phyloP scores from a whole-genome alignment of 2,797 vertebrate species.

The Anabacerthia variegaticeps region DNA sequence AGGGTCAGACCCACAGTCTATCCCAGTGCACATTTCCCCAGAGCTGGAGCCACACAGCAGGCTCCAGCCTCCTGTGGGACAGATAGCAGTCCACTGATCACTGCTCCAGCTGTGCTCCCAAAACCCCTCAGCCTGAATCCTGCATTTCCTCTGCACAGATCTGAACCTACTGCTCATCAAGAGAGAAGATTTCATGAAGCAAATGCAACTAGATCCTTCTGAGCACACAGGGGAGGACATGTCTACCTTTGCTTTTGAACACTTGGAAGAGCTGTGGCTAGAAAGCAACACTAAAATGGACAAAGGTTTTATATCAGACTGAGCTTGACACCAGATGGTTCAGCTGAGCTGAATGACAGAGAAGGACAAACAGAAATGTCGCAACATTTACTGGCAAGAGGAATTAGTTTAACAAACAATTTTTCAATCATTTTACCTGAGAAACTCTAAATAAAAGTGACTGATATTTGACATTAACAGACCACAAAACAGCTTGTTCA shows the following conservation, averaged over 20 bases:
- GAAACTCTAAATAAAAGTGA: not conserved
- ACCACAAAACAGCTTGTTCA: not conserved
- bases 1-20: not conserved
- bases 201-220: not conserved
- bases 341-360: not conserved
- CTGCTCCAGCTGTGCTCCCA: not conserved
- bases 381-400: not conserved
- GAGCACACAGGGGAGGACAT: not conserved
- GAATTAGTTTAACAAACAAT: not conserved
- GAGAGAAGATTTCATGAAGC: not conserved
- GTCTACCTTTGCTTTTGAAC: not conserved
- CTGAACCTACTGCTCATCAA: not conserved
- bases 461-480: not conserved
- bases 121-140: not conserved
- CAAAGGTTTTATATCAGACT: accelerated
- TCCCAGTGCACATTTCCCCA: accelerated
- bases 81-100: accelerated
- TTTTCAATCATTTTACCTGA: not conserved
- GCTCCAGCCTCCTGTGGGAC: not conserved
- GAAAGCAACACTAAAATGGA: not conserved
- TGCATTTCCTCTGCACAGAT: not conserved
- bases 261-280: not conserved
- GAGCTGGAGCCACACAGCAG: not conserved
- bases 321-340: accelerated
- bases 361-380: not conserved